These are phyloP conservation scores for Petrosia ficiformis DNA, from an alignment of 37 sponge, comb jelly and placozoan species.

Conservation along the genomic window DNA sequence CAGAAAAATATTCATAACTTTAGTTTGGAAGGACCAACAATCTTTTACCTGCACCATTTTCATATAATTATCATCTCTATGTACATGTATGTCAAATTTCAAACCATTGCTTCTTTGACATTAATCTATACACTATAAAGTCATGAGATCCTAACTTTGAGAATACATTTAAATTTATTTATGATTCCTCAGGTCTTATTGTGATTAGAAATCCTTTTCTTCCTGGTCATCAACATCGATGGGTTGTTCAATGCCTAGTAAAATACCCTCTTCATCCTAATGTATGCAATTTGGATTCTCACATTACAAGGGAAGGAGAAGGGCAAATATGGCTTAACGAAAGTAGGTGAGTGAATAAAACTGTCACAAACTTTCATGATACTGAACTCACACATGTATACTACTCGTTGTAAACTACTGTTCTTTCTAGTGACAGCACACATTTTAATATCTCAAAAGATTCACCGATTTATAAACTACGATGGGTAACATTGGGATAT, in stretches of 20 bases:
- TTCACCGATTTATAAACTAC: conserved; percentile 53
- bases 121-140: too few relatives aligned
- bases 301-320: conserved; percentile 40
- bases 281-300: conserved; percentile 84
- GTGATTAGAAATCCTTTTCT: conserved; percentile 76
- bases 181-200: conserved; percentile 74
- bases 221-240: conserved; percentile 69
- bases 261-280: conserved; percentile 81
- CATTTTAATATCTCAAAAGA: background rate
- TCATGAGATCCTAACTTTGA: too few relatives aligned
- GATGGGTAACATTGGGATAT: conserved; percentile 94
- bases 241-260: conserved; percentile 69
- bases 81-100: too few relatives aligned
- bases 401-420: background rate
- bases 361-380: too few relatives aligned
- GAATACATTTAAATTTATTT: too few relatives aligned
- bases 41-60: too few relatives aligned
- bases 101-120: too few relatives aligned
- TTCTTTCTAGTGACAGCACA: background rate
- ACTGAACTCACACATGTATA: too few relatives aligned
- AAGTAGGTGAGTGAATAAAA: background rate
- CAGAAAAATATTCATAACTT: too few relatives aligned
- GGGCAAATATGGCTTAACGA: conserved; percentile 57
- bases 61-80: too few relatives aligned
- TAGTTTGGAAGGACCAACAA: too few relatives aligned